phyloP scores from a whole-genome alignment of 2,797 vertebrate genomes.

The Cirrhinus mrigala region DNA sequence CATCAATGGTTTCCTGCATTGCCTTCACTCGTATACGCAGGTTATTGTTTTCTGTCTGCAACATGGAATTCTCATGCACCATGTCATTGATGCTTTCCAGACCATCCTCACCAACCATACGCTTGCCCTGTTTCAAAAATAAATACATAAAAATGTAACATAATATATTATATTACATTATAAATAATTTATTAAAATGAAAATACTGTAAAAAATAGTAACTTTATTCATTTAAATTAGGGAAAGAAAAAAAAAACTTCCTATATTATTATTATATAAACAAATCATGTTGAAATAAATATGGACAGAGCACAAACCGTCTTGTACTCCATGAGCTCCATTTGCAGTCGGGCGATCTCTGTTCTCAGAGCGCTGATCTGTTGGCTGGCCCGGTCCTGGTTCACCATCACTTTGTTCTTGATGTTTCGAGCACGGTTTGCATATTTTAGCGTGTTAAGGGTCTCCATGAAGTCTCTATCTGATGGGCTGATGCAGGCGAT shows the following conservation, averaged over 20 bases:
- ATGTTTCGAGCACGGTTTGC: constrained; percentile 97
- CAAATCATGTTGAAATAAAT: neutral
- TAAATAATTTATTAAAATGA: neutral
- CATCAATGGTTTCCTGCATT: constrained; percentile 96
- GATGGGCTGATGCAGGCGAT: constrained; percentile 98
- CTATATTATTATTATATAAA: neutral
- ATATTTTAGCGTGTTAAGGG: constrained; percentile 93
- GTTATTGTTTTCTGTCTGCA: constrained; percentile 96
- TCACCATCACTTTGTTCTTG: constrained; percentile 97
- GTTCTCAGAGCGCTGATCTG: constrained; percentile 93
- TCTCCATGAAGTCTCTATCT: constrained; percentile 99
- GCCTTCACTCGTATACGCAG: constrained; percentile 94
- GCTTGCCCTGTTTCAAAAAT: constrained; percentile 85
- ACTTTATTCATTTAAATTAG: neutral
- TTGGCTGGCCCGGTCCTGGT: constrained; percentile 95
- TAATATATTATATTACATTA: neutral
- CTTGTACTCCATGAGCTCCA: constrained; percentile 97
- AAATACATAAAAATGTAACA: neutral
- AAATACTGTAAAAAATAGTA: neutral
- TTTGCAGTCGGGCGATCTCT: constrained; percentile 94
- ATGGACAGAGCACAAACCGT: constrained; percentile 80
- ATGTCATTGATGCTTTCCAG: constrained; percentile 95
- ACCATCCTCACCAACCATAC: constrained; percentile 93
- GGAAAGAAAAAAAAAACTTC: neutral
- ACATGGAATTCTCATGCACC: constrained; percentile 96